Base-by-base conservation (phyloP, 2,888 invertebrate genomes). In the Proisotoma minuta region DNA sequence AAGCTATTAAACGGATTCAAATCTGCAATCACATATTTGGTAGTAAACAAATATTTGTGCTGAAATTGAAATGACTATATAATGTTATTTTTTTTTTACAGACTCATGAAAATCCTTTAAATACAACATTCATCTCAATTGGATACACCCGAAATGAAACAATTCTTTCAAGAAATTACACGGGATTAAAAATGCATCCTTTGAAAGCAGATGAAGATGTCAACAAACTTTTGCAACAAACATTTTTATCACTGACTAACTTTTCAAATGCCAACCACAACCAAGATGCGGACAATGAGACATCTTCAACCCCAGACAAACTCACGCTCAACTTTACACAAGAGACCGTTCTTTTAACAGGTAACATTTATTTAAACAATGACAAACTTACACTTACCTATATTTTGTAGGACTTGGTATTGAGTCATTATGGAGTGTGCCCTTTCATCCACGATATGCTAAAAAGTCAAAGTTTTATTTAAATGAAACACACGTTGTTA, bases 401-500 rank as follows among this genome's bases (percentile, higher is more conserved):
- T n/a, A n/a, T n/a, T 59, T 72, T 43, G 69, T 70, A 22, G 68
- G 65, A 51, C 60, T 73, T 18, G 61, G 66, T 0, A 22, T 73
- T 23, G 47, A 64, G 47, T 64, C 64, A 27, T 62, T 65, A 18
- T 73, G 73, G 73, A 68, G 68, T 48, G 66, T 66, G 23, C 73
- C 73, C 3, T 73, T 73, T 48, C 68, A 68, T 60, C 63, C 63
- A 20, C 58, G 68, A 26, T 70, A 71, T 57, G 63, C 68, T 20
- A 60, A 64, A 18, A 67, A 60, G 23, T 53, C 58, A 1, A 60
- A 62, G 39, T 71, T 73, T 65, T 73, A 63, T 59, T 49, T 73
- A 22, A 73, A 73, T 63, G 62, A 59, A 12, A 73, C 72, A 24
- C 70, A 73, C 62, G 71, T 69, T 15, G 62, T 71, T 40, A 71